Evolutionary conservation across 2,113 vertebrate genomes (phyloP), one percentile per base, ranked within the genome.

Genomic region (Hassar affinis): DNA sequence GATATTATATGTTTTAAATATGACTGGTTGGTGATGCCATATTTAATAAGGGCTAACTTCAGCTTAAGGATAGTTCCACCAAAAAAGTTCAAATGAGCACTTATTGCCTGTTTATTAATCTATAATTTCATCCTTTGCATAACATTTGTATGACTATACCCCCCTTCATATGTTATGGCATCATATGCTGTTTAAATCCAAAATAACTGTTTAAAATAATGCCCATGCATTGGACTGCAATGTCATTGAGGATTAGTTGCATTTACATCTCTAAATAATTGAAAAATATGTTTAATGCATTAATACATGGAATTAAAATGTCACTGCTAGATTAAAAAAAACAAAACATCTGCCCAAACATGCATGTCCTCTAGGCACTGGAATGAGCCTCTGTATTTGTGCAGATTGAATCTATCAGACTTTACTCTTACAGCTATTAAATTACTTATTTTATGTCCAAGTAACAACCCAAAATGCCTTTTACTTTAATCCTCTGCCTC

Each of bases 401-500:
- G 56, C 30, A 51, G 30, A 59, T 27, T 49, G 57, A 79, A 72
- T 27, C 47, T 15, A 22, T 51, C 42, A 62, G 47, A 68, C 56
- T 62, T 69, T 59, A 80, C 6, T 69, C 62, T 27, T 42, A 22
- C 6, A 69, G 17, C 38, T 6, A 4, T 69, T 69, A n/a, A n/a
- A n/a, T 47, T 47, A 14, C 25, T 14, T 15, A 75, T 20, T 75
- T 22, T 4, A 49, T 75, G 51, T 52, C 35, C 35, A 75, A 74
- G 45, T 17, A 74, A 27, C 47, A 51, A 51, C 47, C 15, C 4
- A 22, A 33, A 75, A 20, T 11, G 9, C 35, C 6, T 51, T 52
- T 27, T 47, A 47, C n/a, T n/a, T n/a, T n/a, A n/a, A n/a, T n/a
- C n/a, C n/a, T 83, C 68, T 77, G 35, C 8, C 49, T 79, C 80